A percentile compares a stretch with the other conserved stretches of the same genome.
Evolutionary conservation across 2,113 vertebrate species (phyloP).

Genomic region (Fulmarus glacialis): DNA sequence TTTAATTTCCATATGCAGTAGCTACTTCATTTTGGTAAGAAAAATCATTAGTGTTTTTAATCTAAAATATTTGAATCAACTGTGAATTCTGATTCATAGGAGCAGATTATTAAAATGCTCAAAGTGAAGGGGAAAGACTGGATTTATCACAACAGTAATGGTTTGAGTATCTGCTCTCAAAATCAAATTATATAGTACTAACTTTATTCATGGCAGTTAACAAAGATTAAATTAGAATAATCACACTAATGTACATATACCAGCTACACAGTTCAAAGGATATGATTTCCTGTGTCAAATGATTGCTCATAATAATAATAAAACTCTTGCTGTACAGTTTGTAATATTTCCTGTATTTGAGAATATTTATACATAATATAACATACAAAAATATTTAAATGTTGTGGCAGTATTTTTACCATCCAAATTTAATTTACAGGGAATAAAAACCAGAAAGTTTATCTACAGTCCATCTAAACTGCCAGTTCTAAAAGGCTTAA

Average conservation of each 20-base stretch:
- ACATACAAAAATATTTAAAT: conserved; percentile 62
- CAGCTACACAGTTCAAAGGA: conserved; percentile 79
- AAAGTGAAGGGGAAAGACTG: not conserved
- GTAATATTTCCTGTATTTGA: conserved; percentile 43
- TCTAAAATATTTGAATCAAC: not conserved
- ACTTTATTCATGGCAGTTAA: conserved; percentile 1
- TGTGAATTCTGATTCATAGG: not conserved
- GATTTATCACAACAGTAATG: not conserved
- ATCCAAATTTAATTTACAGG: conserved; percentile 54
- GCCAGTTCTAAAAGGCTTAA: not conserved
- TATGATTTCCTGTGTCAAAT: conserved; percentile 82
- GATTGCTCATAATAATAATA: conserved; percentile 3
- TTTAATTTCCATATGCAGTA: not conserved
- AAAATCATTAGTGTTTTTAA: not conserved
- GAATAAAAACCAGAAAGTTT: not conserved
- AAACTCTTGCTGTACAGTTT: conserved; percentile 63
- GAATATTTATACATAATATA: conserved; percentile 51
- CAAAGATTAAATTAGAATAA: conserved; percentile 3
- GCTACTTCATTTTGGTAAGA: not conserved
- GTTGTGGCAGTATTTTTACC: conserved; percentile 45
- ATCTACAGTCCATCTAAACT: conserved; percentile 47
- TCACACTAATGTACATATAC: conserved; percentile 52
- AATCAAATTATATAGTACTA: not conserved
- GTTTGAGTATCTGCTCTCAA: not conserved
- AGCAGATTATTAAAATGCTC: not conserved